Evolutionary conservation across 2,888 invertebrate species (phyloP).

Genomic region (Philonicus albiceps): DNA sequence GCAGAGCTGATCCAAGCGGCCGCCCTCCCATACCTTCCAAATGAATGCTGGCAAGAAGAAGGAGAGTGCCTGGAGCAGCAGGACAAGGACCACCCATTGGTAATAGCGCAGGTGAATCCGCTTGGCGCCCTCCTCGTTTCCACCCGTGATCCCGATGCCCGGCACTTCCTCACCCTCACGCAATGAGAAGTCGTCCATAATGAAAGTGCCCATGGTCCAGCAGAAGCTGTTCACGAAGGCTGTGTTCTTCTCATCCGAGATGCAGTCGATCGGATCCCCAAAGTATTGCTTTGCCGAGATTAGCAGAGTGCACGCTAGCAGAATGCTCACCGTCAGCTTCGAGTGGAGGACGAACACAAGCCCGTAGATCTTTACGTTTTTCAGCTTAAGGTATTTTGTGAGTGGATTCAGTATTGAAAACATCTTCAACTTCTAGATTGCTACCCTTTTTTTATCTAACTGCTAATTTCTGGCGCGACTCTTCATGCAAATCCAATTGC

Average conservation of each 20-base stretch:
- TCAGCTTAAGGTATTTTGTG: constrained; percentile 67
- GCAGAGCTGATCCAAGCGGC: constrained; percentile 62
- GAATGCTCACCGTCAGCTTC: constrained; percentile 74
- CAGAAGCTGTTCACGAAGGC: constrained; percentile 78
- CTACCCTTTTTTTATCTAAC: background rate
- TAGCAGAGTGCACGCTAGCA: constrained; percentile 76
- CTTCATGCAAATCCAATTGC: background rate
- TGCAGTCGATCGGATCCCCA: constrained; percentile 84
- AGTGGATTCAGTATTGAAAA: constrained; percentile 73
- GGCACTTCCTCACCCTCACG: constrained; percentile 57
- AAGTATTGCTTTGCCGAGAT: constrained; percentile 85
- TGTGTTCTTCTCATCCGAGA: constrained; percentile 65
- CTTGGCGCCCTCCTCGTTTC: constrained; percentile 54
- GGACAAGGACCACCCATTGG: constrained; percentile 60
- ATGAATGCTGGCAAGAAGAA: constrained; percentile 60
- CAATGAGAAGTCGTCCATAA: constrained; percentile 54
- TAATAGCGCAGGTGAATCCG: constrained; percentile 59
- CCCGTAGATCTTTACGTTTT: constrained; percentile 77
- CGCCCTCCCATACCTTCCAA: constrained; percentile 63
- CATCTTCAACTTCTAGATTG: constrained; percentile 56
- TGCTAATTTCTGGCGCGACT: background rate
- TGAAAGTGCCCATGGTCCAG: constrained; percentile 80
- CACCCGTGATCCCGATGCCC: constrained; percentile 61
- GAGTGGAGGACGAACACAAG: constrained; percentile 79
- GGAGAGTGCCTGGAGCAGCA: constrained; percentile 57